Evolutionary conservation across 2,113 vertebrate species (phyloP).

Genomic region (Gobiocypris rarus): DNA sequence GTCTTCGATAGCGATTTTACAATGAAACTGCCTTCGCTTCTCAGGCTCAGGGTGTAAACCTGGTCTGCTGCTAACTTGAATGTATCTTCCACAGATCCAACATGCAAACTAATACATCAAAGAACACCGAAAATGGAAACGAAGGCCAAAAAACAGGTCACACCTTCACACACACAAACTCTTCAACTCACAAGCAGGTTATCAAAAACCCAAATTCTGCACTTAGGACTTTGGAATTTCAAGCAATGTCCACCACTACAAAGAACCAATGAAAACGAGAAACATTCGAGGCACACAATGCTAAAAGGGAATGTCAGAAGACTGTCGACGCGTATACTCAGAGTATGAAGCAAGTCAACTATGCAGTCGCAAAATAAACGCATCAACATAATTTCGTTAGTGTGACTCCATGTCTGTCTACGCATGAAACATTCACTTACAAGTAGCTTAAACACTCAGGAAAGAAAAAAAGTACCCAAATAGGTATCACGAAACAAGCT

Average conservation of each 20-base stretch:
- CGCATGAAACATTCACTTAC: slow-evolving; percentile 51
- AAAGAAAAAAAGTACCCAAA: slow-evolving; percentile 30
- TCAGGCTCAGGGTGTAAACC: slow-evolving; percentile 56
- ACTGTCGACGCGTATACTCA: slow-evolving; percentile 34
- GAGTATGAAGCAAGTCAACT: slow-evolving; percentile 12
- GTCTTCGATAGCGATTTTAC: slow-evolving; percentile 46
- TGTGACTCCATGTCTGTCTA: slow-evolving; percentile 61
- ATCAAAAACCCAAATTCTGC: slow-evolving; percentile 63
- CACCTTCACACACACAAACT: slow-evolving; percentile 43
- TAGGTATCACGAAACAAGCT: slow-evolving; percentile 48
- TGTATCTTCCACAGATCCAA: slow-evolving; percentile 75
- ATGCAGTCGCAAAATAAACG: slow-evolving; percentile 57
- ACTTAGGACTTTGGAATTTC: slow-evolving; percentile 75
- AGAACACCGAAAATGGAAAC: slow-evolving; percentile 56
- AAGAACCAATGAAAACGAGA: slow-evolving; percentile 63
- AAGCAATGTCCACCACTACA: slow-evolving; percentile 76
- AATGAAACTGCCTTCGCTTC: slow-evolving; percentile 49
- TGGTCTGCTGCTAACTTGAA: slow-evolving; percentile 63
- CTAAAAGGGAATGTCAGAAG: slow-evolving; percentile 45
- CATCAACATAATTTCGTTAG: slow-evolving; percentile 55
- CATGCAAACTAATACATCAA: slow-evolving; percentile 66
- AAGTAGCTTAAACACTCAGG: slow-evolving; percentile 43
- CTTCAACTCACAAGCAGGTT: slow-evolving; percentile 49
- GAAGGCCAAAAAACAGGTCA: slow-evolving; percentile 23
- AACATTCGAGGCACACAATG: slow-evolving; percentile 58